Evolutionary conservation across 2,888 invertebrate species (phyloP), one percentile per base, ranked within the genome.

Genomic region (Achlya flavicornis): DNA sequence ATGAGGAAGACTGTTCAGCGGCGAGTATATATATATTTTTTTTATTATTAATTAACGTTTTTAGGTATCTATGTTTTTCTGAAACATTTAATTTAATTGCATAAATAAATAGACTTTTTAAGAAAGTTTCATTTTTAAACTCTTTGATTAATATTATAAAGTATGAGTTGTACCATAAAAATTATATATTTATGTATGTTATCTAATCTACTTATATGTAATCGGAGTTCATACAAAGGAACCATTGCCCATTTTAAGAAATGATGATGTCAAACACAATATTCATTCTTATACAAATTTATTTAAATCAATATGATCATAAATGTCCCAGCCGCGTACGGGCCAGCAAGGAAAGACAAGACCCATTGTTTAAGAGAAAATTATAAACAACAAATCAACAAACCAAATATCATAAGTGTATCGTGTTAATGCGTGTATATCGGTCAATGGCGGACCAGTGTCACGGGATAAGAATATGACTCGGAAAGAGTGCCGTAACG

Each of bases 381-480:
- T 82, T 69, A 76, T 77, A 73, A 78, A 80, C 72, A 73, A 75
- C 71, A 69, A 74, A 70, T 70, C 79, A 75, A 77, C 71, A 73
- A 80, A 77, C 71, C 71, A 68, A 74, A 82, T 69, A 66, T 75
- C 78, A 78, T 69, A 76, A 73, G 89, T 91, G 91, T 92, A 78
- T 84, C 82, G 91, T 92, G 92, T 91, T 79, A 79, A 85, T 87
- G 87, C 86, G 87, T 92, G 92, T 92, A 83, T 80, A 78, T 75
- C 79, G 80, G 81, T 80, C 77, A 64, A 61, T 67, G 58, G n/a
- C 26, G 35, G 83, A 81, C 86, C 87, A 70, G 91, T 90, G 91
- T 91, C 83, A 74, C 85, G 89, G 89, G 91, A 88, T 88, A 90
- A 82, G 85, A 89, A 91, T 91, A 91, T 91, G 92, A 92, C 91